Evolutionary conservation across 2,113 vertebrate genomes (phyloP).

Genomic region (Cyanistes caeruleus): DNA sequence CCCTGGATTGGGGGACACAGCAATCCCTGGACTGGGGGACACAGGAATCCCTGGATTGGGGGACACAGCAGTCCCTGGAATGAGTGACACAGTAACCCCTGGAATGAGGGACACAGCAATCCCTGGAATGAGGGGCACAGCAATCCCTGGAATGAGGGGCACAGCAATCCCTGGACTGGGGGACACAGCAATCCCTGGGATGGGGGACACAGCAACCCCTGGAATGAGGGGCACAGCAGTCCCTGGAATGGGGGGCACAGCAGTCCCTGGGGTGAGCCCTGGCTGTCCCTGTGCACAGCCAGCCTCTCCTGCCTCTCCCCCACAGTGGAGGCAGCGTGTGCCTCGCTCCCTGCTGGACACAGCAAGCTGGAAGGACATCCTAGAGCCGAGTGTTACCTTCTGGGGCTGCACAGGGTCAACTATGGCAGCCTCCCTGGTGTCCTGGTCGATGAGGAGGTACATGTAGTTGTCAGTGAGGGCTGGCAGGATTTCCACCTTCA

Average conservation of each 20-base stretch:
- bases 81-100: background rate
- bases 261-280: background rate
- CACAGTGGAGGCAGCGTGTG: fast-evolving
- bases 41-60: background rate
- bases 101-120: too few relatives aligned
- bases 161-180: too few relatives aligned
- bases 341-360: background rate
- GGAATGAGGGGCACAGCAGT: background rate
- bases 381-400: conserved; percentile 76
- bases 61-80: background rate
- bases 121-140: too few relatives aligned
- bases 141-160: background rate
- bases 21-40: background rate
- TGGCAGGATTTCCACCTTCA: conserved; percentile 91
- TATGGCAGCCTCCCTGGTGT: conserved; percentile 88
- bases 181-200: background rate
- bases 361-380: background rate
- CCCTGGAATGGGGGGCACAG: background rate
- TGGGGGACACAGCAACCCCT: background rate
- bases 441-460: conserved; percentile 93
- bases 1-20: background rate
- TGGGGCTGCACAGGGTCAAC: conserved; percentile 94
- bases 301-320: background rate
- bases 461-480: conserved; percentile 98
- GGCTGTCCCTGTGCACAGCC: background rate